Percentiles rank a stretch among this genome's conserved stretches.
phyloP scores from a whole-genome alignment of 1,140 invertebrate species.

The Magallana angulata region DNA sequence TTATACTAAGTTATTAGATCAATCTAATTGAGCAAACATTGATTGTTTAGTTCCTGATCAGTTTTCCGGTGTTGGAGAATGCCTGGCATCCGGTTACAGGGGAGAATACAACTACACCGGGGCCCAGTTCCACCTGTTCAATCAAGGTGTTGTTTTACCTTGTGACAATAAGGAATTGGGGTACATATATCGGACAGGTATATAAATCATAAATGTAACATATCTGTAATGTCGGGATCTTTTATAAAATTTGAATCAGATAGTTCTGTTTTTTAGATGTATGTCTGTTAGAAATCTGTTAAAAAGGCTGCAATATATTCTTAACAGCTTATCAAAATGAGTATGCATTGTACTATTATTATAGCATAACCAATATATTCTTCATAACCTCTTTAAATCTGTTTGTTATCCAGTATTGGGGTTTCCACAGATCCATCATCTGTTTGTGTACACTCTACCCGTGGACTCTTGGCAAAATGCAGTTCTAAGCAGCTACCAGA shows the following conservation, averaged over 20 bases:
- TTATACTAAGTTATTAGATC: too few relatives aligned
- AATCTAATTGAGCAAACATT: not conserved
- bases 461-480: not conserved
- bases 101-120: not conserved
- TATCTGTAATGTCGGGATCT: too few relatives aligned
- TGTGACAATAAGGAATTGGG: not conserved
- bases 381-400: too few relatives aligned
- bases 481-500: not conserved
- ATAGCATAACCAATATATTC: too few relatives aligned
- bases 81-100: not conserved
- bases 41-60: not conserved
- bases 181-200: slow-evolving; percentile 8
- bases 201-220: too few relatives aligned
- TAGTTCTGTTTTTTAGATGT: too few relatives aligned
- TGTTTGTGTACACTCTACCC: not conserved
- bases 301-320: too few relatives aligned
- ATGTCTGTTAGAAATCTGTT: too few relatives aligned
- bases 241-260: too few relatives aligned
- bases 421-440: not conserved
- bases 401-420: not conserved
- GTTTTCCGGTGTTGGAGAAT: not conserved
- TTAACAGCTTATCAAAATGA: too few relatives aligned
- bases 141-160: not conserved
- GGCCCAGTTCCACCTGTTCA: not conserved
- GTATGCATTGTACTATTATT: too few relatives aligned